Base-by-base conservation (phyloP, 2,797 vertebrate genomes). In the Myoxocephalus aenaeus region DNA sequence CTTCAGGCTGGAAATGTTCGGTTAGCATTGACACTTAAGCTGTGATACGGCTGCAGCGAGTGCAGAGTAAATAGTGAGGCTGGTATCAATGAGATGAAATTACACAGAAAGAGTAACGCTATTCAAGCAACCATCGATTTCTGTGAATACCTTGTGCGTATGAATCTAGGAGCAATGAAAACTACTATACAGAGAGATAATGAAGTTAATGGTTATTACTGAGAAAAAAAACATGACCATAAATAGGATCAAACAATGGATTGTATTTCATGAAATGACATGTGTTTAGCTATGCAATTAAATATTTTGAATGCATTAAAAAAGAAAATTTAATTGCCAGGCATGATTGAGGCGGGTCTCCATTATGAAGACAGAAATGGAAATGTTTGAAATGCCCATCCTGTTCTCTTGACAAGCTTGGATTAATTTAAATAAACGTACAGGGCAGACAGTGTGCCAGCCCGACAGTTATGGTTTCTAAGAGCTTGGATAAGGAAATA, bases 401-500 rank as follows among this genome's bases (percentile, higher is more conserved):
- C 70, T 34, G 34, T 70, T 77, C 85, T 79, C 27, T 70, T 73
- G 68, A 80, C 82, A 62, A 40, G 72, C 71, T 56, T 36, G 59
- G 69, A 73, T 66, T 72, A 14, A 88, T 88, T 90, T 77, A 81
- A 86, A 84, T 79, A 76, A 90, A 88, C 62, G 69, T 80, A 90
- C 84, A 69, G 57, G 65, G 64, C 73, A 77, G 80, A 68, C 73
- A 68, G 65, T 77, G 65, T 74, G 77, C 66, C 70, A 80, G 72
- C 44, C 64, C 61, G 58, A 11, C 77, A 70, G 67, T 77, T 79
- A 62, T n/a, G 42, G 48, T 85, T 70, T 81, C 81, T 77, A 61
- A 63, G 73, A 79, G 77, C 84, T 87, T 87, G 85, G 82, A 90
- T 84, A 76, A 88, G 82, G 77, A 85, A 87, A 90, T 81, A 87